Evolutionary conservation across 2,797 vertebrate species (phyloP).

Genomic region (Botia kubotai): DNA sequence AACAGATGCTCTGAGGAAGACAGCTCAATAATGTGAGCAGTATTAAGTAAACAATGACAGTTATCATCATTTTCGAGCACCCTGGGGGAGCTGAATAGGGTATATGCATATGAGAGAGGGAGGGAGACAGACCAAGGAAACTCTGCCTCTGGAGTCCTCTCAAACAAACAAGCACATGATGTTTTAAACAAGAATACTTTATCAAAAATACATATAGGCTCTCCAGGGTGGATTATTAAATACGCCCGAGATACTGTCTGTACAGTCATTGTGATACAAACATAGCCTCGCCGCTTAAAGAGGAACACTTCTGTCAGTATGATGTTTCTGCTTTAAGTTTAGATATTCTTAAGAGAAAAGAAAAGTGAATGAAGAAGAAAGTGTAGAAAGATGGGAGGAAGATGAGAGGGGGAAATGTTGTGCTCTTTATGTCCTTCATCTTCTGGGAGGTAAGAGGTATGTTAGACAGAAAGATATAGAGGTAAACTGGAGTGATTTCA

Average conservation of each 20-base stretch:
- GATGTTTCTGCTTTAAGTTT: conserved; percentile 30
- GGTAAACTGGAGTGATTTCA: conserved; percentile 39
- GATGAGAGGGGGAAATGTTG: conserved; percentile 13
- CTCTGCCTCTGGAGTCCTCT: conserved; percentile 34
- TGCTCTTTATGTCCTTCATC: conserved; percentile 9
- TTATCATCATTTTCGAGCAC: conserved; percentile 47
- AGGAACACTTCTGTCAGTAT: conserved; percentile 12
- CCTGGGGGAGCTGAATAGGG: background rate
- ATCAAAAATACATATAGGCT: conserved; percentile 38
- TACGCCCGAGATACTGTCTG: conserved; percentile 10
- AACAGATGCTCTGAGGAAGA: conserved; percentile 31
- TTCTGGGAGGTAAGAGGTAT: conserved; percentile 11
- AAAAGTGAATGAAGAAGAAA: conserved; percentile 26
- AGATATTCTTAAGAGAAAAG: conserved; percentile 25
- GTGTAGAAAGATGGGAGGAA: background rate
- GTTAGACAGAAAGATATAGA: conserved; percentile 15
- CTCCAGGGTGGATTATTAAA: conserved; percentile 30
- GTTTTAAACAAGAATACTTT: conserved; percentile 39
- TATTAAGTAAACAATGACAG: conserved; percentile 39
- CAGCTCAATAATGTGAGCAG: conserved; percentile 34
- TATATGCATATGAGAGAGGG: background rate
- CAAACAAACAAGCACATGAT: conserved; percentile 46
- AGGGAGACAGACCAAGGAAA: conserved; percentile 34
- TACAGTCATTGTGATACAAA: conserved; percentile 6
- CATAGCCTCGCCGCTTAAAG: background rate